These are phyloP conservation scores for Progne subis DNA, from an alignment of 2,113 vertebrate species.

Conservation along the genomic window DNA sequence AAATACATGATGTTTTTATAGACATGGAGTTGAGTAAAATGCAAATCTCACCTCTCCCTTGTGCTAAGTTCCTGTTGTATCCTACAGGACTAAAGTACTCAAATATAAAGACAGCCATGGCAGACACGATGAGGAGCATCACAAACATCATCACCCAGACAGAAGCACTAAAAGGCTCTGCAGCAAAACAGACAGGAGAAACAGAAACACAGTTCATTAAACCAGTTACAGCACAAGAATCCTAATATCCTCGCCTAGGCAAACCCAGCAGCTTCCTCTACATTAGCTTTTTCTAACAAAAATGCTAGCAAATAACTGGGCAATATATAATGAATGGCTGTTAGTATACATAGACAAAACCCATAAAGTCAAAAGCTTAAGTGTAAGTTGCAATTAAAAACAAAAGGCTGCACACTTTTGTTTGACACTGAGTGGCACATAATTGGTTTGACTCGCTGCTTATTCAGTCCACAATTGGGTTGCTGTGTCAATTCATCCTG, in stretches of 20 bases:
- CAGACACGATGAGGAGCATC: slow-evolving; percentile 95
- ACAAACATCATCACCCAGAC: slow-evolving; percentile 99
- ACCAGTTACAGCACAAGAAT: slow-evolving; percentile 2
- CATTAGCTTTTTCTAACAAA: background rate
- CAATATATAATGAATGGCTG: background rate
- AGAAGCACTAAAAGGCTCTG: slow-evolving; percentile 98
- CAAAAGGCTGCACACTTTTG: background rate
- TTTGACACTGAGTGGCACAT: background rate
- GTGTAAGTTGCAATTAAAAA: background rate
- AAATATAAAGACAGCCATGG: slow-evolving; percentile 97
- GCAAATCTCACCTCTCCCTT: slow-evolving; percentile 88
- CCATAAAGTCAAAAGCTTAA: background rate
- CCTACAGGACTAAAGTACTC: slow-evolving; percentile 98
- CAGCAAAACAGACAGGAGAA: slow-evolving; percentile 33
- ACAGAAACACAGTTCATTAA: slow-evolving; percentile 9
- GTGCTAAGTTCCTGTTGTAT: slow-evolving; percentile 94
- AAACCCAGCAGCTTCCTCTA: background rate
- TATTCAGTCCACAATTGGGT: background rate
- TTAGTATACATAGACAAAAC: background rate
- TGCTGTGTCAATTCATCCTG: background rate
- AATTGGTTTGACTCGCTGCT: background rate
- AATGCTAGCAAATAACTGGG: background rate
- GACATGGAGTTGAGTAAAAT: background rate
- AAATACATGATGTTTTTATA: background rate
- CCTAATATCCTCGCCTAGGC: background rate